Base-by-base conservation (phyloP, 2,888 invertebrate species). In the Pammene aurita region DNA sequence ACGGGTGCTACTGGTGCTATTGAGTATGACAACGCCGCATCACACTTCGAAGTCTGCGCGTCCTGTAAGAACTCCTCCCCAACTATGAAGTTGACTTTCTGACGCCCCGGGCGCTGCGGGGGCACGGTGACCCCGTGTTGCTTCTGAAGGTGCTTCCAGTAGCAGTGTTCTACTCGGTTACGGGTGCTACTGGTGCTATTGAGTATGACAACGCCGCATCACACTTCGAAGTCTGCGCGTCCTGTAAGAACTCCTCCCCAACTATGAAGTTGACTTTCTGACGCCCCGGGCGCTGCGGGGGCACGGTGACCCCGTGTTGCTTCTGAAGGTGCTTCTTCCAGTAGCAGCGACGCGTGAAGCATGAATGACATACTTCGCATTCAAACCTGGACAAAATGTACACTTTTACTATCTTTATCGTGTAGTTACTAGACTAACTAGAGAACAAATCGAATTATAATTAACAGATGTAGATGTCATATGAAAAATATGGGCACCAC, bases 321-420 rank as follows among this genome's bases (percentile, higher is more conserved):
- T 82, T 76, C 7, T 78, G 76, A 0, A 89, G 70, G 38, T 90
- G 90, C 71, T 81, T 83, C 77, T 86, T 87, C 87, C 87, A 89
- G 62, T 89, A 84, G 52, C 84, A 86, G 0, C 89, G 84, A 0
- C 89, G 82, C 0, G 86, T 79, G 78, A 85, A 90, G 0, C 78
- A 77, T 0, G 86, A 75, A 35, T 84, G 81, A 56, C 90, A 90
- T 0, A 85, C 73, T 0, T 85, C 80, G 61, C 90, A 90, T 58
- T 82, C 80, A 64, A 80, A 84, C 7, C 89, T 89, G 77, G 34
- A n/a, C 46, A 46, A 34, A 35, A 58, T 46, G n/a, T n/a, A 48
- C n/a, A n/a, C n/a, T n/a, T n/a, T n/a, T n/a, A n/a, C n/a, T n/a
- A n/a, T n/a, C n/a, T n/a, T n/a, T 35, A 35, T 35, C 35, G 7